A percentile compares a stretch with the other conserved stretches of the same genome.
Conservation (phyloP, 2,113 vertebrate species). For the Thunnus thynnus region DNA sequence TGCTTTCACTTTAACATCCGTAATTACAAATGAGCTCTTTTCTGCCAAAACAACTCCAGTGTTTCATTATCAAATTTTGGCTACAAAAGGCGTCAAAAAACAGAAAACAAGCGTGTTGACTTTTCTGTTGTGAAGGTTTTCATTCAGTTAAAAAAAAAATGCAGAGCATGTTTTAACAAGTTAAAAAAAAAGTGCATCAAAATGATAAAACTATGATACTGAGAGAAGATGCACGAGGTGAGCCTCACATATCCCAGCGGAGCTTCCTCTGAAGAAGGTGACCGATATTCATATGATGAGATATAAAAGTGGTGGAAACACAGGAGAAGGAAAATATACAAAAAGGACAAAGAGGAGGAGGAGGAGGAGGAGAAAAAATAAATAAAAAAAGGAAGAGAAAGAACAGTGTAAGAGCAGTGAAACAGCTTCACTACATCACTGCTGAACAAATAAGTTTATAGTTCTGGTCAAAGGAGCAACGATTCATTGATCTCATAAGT, state of each 20-base stretch:
- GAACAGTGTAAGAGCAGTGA: constrained; percentile 43
- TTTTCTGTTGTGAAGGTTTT: not conserved
- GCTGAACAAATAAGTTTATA: constrained; percentile 9
- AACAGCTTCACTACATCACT: constrained; percentile 27
- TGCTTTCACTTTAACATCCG: constrained; percentile 18
- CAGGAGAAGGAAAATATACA: not conserved
- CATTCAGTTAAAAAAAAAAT: not conserved
- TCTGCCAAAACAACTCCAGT: not conserved
- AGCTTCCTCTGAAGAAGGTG: constrained; percentile 86
- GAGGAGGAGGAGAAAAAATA: constrained; percentile 36
- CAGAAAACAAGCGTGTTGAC: not conserved
- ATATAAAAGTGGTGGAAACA: constrained; percentile 30
- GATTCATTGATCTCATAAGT: constrained; percentile 5
- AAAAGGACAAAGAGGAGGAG: not conserved
- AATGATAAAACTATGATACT: constrained; percentile 9
- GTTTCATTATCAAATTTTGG: not conserved
- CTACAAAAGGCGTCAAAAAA: not conserved
- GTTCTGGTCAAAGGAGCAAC: constrained; percentile 15
- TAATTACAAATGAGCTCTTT: not conserved
- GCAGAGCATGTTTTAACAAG: constrained; percentile 1
- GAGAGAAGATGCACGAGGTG: constrained; percentile 65
- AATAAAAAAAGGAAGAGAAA: constrained; percentile 40
- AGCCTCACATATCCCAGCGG: constrained; percentile 83
- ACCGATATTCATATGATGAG: constrained; percentile 61
- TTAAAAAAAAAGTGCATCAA: constrained; percentile 14